These are phyloP conservation scores for Tetranychus urticae DNA, from an alignment of 1,140 invertebrate genomes.

Conservation along the genomic window DNA sequence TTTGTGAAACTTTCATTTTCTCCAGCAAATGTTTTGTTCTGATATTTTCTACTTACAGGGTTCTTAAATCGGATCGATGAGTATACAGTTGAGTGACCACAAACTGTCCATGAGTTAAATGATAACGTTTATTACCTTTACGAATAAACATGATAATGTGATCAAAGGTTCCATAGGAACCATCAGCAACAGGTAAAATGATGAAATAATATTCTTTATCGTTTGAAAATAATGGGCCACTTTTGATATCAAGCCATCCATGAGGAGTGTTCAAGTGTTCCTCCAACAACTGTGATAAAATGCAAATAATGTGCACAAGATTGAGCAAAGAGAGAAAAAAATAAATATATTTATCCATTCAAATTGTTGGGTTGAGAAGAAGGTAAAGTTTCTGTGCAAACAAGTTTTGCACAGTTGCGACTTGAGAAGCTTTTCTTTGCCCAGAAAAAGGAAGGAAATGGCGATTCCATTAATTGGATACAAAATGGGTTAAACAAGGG, in stretches of 20 bases:
- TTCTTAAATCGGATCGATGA: conserved; percentile 40
- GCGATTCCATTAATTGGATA: too few relatives aligned
- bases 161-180: conserved; percentile 29
- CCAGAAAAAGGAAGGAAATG: too few relatives aligned
- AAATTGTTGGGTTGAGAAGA: background rate
- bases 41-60: conserved; percentile 30
- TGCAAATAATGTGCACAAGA: background rate
- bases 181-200: conserved; percentile 32
- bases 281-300: background rate
- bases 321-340: background rate
- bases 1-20: background rate
- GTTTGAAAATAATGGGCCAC: conserved; percentile 24
- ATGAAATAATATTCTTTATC: conserved; percentile 21
- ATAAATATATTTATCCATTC: background rate
- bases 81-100: conserved; percentile 50
- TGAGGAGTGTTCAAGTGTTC: conserved; percentile 15
- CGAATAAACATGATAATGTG: conserved; percentile 25
- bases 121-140: conserved; percentile 14
- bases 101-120: conserved; percentile 44
- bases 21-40: background rate
- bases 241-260: conserved; percentile 40
- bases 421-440: too few relatives aligned
- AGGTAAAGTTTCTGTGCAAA: background rate
- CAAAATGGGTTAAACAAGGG: too few relatives aligned
- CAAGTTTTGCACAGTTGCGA: background rate